Conservation (phyloP, 2,113 vertebrate species). For the Patagioenas fasciata region DNA sequence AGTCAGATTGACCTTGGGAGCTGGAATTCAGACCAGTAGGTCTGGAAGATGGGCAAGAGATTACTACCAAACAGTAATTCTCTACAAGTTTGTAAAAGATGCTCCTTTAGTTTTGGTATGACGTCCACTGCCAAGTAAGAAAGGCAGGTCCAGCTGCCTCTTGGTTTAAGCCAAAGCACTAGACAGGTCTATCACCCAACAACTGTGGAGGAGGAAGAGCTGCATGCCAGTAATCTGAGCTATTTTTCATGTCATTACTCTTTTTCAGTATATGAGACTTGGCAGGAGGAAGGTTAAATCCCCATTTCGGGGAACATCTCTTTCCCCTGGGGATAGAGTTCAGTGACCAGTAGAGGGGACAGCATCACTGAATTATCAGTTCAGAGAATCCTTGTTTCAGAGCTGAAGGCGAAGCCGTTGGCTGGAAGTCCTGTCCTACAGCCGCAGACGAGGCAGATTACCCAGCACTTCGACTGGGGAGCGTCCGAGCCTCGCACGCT, state of each 20-base stretch:
- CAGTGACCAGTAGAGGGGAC: background rate
- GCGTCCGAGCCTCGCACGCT: background rate
- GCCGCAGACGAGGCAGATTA: background rate
- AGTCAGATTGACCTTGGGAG: background rate
- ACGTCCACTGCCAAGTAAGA: background rate
- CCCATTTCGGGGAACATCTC: background rate
- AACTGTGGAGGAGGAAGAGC: background rate
- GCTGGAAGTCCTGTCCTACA: background rate
- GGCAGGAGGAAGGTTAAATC: background rate
- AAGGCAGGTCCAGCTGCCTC: background rate
- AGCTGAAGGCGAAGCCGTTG: background rate
- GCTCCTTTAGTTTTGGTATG: background rate
- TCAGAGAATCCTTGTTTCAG: background rate
- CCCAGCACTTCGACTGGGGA: background rate
- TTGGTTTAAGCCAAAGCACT: background rate
- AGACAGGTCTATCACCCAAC: background rate
- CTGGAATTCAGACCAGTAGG: background rate
- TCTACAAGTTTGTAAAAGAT: background rate
- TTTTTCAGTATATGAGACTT: background rate
- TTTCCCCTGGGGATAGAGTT: background rate
- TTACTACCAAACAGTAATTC: background rate
- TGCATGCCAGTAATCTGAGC: background rate
- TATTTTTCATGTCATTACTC: background rate
- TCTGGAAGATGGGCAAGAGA: background rate
- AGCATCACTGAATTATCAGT: background rate